These are phyloP conservation scores for Dendronephthya gigantea DNA, from an alignment of 64 coral and sea anemone species.

Conservation along the genomic window DNA sequence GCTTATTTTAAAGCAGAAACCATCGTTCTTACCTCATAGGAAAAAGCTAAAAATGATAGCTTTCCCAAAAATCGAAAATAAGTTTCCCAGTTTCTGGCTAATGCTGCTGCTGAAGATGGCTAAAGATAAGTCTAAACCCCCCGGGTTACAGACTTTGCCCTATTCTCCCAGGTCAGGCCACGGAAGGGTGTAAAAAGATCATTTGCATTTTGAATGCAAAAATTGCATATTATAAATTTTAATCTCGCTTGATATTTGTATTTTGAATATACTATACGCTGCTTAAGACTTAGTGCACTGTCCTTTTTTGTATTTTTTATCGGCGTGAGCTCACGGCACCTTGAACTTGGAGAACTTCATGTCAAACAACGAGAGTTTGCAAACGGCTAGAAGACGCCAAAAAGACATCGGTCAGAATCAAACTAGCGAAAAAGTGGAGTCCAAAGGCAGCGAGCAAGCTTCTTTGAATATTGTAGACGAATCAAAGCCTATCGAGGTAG, in stretches of 20 bases:
- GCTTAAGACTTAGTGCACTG: not conserved
- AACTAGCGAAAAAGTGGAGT: not conserved
- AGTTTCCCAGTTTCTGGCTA: no score
- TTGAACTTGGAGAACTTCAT: not conserved
- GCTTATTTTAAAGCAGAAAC: no score
- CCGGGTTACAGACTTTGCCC: no score
- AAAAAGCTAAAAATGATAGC: no score
- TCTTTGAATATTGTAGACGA: not conserved
- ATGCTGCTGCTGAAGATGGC: no score
- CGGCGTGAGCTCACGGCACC: not conserved
- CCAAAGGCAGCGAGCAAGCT: not conserved
- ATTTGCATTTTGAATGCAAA: no score
- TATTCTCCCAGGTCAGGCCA: no score
- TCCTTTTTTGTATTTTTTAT: not conserved
- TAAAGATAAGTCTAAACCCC: no score
- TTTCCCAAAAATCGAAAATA: no score
- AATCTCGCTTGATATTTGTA: not conserved
- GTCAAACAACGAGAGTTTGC: not conserved
- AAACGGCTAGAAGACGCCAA: not conserved
- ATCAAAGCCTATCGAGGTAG: not conserved
- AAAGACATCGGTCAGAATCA: not conserved
- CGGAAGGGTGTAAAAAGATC: no score
- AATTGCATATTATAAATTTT: not conserved
- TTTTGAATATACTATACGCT: not conserved
- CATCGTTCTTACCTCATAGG: no score